These are phyloP conservation scores for Buteo buteo DNA, from an alignment of 2,113 vertebrate genomes.

Conservation along the genomic window DNA sequence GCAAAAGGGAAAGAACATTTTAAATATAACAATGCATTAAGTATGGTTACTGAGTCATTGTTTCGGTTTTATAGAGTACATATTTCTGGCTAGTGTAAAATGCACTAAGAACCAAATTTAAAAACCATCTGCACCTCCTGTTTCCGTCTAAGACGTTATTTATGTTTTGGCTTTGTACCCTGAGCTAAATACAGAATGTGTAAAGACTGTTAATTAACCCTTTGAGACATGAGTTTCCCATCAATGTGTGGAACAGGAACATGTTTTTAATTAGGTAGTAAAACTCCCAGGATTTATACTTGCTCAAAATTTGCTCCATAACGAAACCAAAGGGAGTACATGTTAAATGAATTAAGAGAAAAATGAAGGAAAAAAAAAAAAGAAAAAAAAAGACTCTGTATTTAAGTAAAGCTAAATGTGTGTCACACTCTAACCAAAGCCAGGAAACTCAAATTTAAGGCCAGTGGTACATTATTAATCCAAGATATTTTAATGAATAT, in stretches of 20 bases:
- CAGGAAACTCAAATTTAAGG: constrained; percentile 51
- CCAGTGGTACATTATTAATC: background rate
- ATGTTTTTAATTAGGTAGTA: constrained; percentile 75
- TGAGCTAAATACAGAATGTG: constrained; percentile 73
- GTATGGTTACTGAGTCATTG: constrained; percentile 64
- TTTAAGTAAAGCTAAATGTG: constrained; percentile 46
- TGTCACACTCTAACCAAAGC: background rate
- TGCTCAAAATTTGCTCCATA: constrained; percentile 41
- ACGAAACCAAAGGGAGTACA: constrained; percentile 64
- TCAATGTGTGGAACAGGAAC: constrained; percentile 59
- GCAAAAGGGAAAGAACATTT: background rate
- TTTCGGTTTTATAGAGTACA: constrained; percentile 44
- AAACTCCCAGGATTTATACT: constrained; percentile 65
- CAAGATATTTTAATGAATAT: background rate
- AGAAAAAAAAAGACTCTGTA: background rate
- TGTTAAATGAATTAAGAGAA: constrained; percentile 38
- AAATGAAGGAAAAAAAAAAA: too few relatives aligned
- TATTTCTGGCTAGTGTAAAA: constrained; percentile 69
- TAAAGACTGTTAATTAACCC: constrained; percentile 80
- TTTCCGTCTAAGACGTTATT: constrained; percentile 75
- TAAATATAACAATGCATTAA: constrained; percentile 3
- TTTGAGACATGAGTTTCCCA: constrained; percentile 76
- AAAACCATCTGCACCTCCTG: constrained; percentile 76
- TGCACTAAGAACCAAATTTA: constrained; percentile 67
- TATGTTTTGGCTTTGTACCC: constrained; percentile 75